Percentiles rank a stretch among this genome's conserved stretches.
phyloP scores from a whole-genome alignment of 2,797 vertebrate species.

The Acipenser oxyrinchus region DNA sequence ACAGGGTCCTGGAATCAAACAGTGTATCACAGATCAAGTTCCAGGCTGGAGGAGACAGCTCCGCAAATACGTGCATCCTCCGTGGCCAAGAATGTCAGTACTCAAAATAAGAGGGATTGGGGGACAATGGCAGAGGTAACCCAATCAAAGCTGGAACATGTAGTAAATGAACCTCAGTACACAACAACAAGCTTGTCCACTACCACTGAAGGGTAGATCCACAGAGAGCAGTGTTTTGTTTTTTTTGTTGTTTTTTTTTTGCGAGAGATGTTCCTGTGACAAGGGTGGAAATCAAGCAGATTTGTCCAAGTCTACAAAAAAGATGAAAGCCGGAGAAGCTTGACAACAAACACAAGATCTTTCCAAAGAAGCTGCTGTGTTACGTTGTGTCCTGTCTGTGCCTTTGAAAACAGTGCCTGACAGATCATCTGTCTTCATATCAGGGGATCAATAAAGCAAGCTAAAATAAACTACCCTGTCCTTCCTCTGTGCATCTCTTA shows the following conservation, averaged over 20 bases:
- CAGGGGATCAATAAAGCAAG: not conserved
- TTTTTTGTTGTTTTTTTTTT: too few relatives aligned
- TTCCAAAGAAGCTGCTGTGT: not conserved
- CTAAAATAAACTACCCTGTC: conserved; percentile 1
- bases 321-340: conserved; percentile 21
- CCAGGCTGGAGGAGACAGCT: conserved; percentile 7
- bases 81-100: conserved; percentile 15
- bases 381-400: too few relatives aligned
- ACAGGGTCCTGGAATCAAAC: not conserved
- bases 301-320: conserved; percentile 6
- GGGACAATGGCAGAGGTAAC: not conserved
- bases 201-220: not conserved
- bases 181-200: not conserved
- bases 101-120: not conserved
- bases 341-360: not conserved
- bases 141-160: conserved; percentile 16
- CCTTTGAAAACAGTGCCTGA: too few relatives aligned
- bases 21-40: conserved; percentile 18
- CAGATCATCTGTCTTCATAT: not conserved
- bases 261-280: not conserved
- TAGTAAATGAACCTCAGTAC: conserved; percentile 2
- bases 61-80: conserved; percentile 18
- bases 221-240: not conserved
- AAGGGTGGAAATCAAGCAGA: conserved; percentile 8
- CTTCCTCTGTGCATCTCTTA: not conserved